These are phyloP conservation scores for Daboia siamensis DNA, from an alignment of 2,113 vertebrate genomes.

Conservation along the genomic window DNA sequence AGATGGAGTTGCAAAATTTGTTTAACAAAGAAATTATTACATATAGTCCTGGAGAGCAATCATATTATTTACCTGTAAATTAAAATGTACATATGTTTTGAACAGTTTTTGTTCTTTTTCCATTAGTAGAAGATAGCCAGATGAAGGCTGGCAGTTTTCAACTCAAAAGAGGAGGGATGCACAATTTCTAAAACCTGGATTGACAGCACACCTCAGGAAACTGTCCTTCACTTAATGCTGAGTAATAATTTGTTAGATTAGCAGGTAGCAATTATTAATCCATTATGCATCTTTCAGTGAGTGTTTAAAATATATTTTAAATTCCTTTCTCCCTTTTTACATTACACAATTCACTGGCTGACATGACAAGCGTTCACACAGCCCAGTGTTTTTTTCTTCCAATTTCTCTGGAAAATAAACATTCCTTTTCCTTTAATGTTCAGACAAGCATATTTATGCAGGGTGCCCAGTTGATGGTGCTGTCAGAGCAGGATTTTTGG, in stretches of 20 bases:
- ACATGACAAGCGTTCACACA: background rate
- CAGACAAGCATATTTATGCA: background rate
- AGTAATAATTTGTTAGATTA: background rate
- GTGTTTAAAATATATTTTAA: background rate
- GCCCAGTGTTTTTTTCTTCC: background rate
- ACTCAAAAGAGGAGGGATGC: background rate
- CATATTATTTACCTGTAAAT: background rate
- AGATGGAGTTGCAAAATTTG: background rate
- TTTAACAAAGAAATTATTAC: background rate
- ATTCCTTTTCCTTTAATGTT: background rate
- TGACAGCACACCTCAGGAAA: background rate
- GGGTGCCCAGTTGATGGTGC: background rate
- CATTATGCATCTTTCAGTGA: background rate
- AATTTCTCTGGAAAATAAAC: background rate
- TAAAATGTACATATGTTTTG: background rate
- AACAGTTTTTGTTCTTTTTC: background rate
- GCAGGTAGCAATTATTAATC: background rate
- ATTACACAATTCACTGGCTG: background rate
- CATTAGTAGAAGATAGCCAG: background rate
- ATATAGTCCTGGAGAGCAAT: background rate
- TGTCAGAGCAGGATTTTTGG: background rate
- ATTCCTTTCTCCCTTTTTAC: background rate
- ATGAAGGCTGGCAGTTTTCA: background rate
- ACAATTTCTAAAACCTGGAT: background rate
- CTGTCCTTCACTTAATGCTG: background rate